phyloP scores from a whole-genome alignment of 1,140 invertebrate genomes.

The Drosophila auraria region DNA sequence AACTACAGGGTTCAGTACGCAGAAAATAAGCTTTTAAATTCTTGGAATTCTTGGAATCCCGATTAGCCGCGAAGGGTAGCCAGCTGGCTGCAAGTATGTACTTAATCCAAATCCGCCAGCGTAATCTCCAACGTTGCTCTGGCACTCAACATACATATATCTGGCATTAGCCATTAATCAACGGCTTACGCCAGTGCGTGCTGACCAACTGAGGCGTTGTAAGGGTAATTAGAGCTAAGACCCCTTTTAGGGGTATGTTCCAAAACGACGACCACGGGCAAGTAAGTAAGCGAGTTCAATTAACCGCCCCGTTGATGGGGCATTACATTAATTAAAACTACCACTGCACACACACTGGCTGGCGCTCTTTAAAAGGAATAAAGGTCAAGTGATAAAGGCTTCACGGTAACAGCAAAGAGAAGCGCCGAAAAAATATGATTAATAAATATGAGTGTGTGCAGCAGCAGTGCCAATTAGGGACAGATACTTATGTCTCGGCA shows the following conservation, averaged over 20 bases:
- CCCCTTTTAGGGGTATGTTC: slow-evolving; percentile 34
- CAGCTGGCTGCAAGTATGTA: background rate
- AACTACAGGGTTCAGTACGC: background rate
- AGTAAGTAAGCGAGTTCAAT: slow-evolving; percentile 50
- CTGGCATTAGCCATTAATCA: slow-evolving; percentile 68
- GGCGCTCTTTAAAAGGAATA: slow-evolving; percentile 48
- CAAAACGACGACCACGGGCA: slow-evolving; percentile 21
- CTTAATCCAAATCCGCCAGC: slow-evolving; percentile 50
- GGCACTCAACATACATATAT: slow-evolving; percentile 4
- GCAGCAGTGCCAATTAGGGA: slow-evolving; percentile 63
- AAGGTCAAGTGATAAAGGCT: slow-evolving; percentile 53
- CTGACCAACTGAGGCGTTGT: slow-evolving; percentile 37
- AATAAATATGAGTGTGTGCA: slow-evolving; percentile 54
- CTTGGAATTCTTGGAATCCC: background rate
- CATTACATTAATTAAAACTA: slow-evolving; percentile 71
- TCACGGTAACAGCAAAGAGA: slow-evolving; percentile 26
- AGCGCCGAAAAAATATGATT: slow-evolving; percentile 60
- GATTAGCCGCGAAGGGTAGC: background rate
- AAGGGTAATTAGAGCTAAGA: slow-evolving; percentile 65
- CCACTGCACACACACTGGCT: slow-evolving; percentile 30
- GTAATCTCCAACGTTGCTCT: slow-evolving; percentile 38
- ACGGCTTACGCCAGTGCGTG: slow-evolving; percentile 39
- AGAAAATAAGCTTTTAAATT: background rate
- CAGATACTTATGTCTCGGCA: slow-evolving; percentile 50
- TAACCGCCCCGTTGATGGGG: slow-evolving; percentile 48